Evolutionary conservation across 2,797 vertebrate species (phyloP).

Genomic region (Novumbra hubbsi): DNA sequence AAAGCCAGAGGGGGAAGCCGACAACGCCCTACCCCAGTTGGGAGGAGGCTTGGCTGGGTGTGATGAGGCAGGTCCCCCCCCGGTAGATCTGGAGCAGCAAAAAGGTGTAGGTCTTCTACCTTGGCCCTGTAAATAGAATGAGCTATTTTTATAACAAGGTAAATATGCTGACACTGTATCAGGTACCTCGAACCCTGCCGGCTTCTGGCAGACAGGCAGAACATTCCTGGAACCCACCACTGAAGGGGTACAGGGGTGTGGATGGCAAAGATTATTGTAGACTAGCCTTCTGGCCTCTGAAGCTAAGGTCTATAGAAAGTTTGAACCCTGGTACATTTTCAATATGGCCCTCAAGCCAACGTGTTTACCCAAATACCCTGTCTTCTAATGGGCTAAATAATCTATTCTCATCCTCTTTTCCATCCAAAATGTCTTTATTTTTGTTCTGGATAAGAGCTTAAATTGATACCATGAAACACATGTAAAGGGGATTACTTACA

Average conservation of each 20-base stretch:
- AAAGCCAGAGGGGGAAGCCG: neutral
- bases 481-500: neutral
- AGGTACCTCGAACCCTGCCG: conserved; percentile 77
- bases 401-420: no score
- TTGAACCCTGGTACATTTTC: no score
- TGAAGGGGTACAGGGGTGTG: neutral
- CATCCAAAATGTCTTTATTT: no score
- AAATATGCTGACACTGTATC: conserved; percentile 78
- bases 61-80: neutral
- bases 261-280: neutral
- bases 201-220: conserved; percentile 67
- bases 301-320: no score
- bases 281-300: no score
- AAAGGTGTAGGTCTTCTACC: conserved; percentile 23
- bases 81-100: conserved; percentile 11
- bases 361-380: no score
- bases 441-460: no score
- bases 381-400: no score
- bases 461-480: no score
- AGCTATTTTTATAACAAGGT: conserved; percentile 77
- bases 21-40: neutral
- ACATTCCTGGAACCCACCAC: conserved; percentile 14
- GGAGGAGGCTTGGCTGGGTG: conserved; percentile 5
- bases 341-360: no score
- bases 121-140: conserved; percentile 67